These are phyloP conservation scores for Diabrotica virgifera DNA, from an alignment of 1,140 invertebrate genomes.

Conservation along the genomic window DNA sequence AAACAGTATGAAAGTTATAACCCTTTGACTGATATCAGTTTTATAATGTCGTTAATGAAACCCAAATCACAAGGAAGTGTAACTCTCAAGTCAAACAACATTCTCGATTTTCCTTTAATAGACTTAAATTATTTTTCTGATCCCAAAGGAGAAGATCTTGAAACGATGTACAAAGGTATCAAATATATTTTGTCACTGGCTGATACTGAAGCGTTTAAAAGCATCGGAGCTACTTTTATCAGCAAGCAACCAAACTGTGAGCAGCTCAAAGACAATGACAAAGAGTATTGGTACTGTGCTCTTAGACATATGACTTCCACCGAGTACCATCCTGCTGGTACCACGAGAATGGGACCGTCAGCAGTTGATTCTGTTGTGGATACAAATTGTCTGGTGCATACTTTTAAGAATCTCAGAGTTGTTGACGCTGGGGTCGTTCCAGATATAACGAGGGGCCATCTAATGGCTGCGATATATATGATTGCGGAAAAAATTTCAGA, in stretches of 20 bases:
- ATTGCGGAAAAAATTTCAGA: slow-evolving; percentile 55
- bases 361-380: slow-evolving; percentile 50
- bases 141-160: slow-evolving; percentile 56
- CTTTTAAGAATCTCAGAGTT: slow-evolving; percentile 48
- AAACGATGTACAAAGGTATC: slow-evolving; percentile 61
- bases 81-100: slow-evolving; percentile 63
- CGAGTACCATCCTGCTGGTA: slow-evolving; percentile 56
- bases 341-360: slow-evolving; percentile 60
- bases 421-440: slow-evolving; percentile 46
- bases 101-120: slow-evolving; percentile 70
- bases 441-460: slow-evolving; percentile 50
- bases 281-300: slow-evolving; percentile 58
- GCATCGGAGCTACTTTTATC: slow-evolving; percentile 57
- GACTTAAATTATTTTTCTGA: slow-evolving; percentile 73
- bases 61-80: slow-evolving; percentile 73
- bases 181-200: slow-evolving; percentile 57
- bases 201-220: slow-evolving; percentile 57
- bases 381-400: slow-evolving; percentile 45
- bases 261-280: slow-evolving; percentile 35
- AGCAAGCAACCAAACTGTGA: slow-evolving; percentile 33
- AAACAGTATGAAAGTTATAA: slow-evolving; percentile 4
- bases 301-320: slow-evolving; percentile 42
- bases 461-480: slow-evolving; percentile 52
- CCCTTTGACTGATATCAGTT: slow-evolving; percentile 45
- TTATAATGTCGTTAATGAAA: slow-evolving; percentile 61